Conservation (phyloP, 2,888 invertebrate genomes). For the Aphidius colemani region DNA sequence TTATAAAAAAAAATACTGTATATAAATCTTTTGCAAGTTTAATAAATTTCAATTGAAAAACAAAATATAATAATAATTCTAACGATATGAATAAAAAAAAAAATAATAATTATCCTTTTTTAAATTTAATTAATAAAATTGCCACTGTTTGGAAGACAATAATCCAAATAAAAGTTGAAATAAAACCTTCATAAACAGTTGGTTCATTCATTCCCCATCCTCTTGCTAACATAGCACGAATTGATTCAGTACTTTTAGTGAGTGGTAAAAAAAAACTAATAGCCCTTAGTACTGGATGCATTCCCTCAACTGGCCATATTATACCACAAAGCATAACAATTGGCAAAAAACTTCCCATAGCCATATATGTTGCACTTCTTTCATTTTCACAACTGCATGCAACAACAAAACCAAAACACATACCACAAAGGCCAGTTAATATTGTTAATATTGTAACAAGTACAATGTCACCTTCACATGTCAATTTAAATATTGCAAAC, state of each 20-base stretch:
- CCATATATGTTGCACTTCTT: constrained; percentile 82
- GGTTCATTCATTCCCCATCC: constrained; percentile 79
- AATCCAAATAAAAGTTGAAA: constrained; percentile 81
- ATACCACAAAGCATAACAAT: constrained; percentile 87
- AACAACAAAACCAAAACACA: constrained; percentile 89
- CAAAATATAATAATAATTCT: no score
- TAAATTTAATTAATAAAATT: constrained; percentile 79
- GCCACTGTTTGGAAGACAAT: constrained; percentile 74
- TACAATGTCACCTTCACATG: constrained; percentile 75
- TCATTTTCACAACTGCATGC: constrained; percentile 81
- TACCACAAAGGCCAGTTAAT: constrained; percentile 87
- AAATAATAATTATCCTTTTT: constrained; percentile 68
- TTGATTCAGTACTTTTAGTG: constrained; percentile 85
- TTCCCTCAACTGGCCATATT: constrained; percentile 94
- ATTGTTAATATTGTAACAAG: constrained; percentile 78
- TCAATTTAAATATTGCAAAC: constrained; percentile 77
- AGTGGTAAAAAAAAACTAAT: constrained; percentile 79
- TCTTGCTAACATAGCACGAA: constrained; percentile 81
- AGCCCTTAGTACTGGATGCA: constrained; percentile 76
- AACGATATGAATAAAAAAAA: background rate
- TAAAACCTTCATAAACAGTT: constrained; percentile 80
- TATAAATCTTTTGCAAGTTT: no score
- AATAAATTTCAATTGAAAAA: no score
- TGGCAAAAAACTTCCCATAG: constrained; percentile 83
- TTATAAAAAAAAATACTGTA: no score